phyloP scores from a whole-genome alignment of 2,113 vertebrate species.

The Dermatemys mawii region DNA sequence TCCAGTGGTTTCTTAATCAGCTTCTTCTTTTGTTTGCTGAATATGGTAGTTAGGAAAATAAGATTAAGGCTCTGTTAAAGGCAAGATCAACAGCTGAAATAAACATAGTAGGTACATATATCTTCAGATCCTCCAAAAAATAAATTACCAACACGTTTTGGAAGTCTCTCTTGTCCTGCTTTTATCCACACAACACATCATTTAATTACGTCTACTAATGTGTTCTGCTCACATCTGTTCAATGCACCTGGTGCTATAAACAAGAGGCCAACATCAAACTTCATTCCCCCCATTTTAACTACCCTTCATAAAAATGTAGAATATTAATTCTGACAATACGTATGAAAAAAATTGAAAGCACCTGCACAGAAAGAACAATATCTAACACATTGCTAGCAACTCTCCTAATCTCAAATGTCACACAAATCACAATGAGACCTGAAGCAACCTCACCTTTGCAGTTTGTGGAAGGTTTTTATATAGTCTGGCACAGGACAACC shows the following conservation, averaged over 20 bases:
- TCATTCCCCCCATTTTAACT: background rate
- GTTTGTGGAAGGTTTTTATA: slow-evolving; percentile 90
- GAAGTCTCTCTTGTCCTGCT: background rate
- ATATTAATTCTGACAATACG: background rate
- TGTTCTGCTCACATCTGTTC: background rate
- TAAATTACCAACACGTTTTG: background rate
- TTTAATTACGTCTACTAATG: background rate
- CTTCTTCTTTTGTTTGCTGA: slow-evolving; percentile 91
- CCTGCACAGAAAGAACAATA: too few relatives aligned
- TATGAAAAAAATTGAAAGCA: background rate
- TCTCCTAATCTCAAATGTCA: background rate
- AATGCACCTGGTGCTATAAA: background rate
- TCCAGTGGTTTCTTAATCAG: slow-evolving; percentile 90
- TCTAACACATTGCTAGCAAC: background rate
- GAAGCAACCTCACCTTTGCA: slow-evolving; percentile 82
- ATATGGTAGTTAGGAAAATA: slow-evolving; percentile 36
- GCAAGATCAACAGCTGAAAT: background rate
- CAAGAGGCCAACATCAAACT: background rate
- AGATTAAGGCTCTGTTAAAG: background rate
- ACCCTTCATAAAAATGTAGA: background rate
- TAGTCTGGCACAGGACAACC: slow-evolving; percentile 97
- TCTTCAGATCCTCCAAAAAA: background rate
- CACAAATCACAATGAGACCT: accelerated
- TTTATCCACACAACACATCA: background rate
- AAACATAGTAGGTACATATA: background rate